phyloP scores from a whole-genome alignment of 2,797 vertebrate species.

The Morus bassanus region DNA sequence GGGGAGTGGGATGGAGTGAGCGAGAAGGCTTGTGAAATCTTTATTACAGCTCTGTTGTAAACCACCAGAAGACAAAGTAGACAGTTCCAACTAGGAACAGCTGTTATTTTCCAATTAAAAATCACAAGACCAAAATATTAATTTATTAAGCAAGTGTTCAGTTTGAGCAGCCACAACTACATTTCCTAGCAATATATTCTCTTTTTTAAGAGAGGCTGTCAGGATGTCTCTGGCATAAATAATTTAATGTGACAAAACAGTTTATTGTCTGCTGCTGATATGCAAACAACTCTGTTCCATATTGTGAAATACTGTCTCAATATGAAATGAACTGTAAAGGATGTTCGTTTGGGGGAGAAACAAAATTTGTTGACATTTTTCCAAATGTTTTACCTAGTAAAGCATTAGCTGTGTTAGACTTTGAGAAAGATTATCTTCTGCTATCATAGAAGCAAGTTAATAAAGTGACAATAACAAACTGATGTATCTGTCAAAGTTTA shows the following conservation, averaged over 20 bases:
- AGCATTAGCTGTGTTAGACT: slow-evolving; percentile 46
- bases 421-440: slow-evolving; percentile 59
- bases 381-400: slow-evolving; percentile 61
- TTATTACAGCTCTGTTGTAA: not conserved
- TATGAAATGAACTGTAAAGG: slow-evolving; percentile 30
- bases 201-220: slow-evolving; percentile 17
- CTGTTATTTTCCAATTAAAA: slow-evolving; percentile 72
- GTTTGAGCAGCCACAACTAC: slow-evolving; percentile 33
- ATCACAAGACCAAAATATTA: slow-evolving; percentile 70
- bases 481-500: slow-evolving; percentile 68
- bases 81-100: slow-evolving; percentile 65
- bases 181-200: slow-evolving; percentile 20
- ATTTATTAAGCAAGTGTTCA: slow-evolving; percentile 65
- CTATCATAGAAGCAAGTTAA: slow-evolving; percentile 68
- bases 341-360: not conserved
- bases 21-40: slow-evolving; percentile 3
- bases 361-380: slow-evolving; percentile 31
- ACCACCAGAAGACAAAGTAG: slow-evolving; percentile 17
- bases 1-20: not conserved
- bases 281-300: slow-evolving; percentile 54
- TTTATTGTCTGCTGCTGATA: slow-evolving; percentile 63
- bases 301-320: slow-evolving; percentile 48
- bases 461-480: slow-evolving; percentile 74
- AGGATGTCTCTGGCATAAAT: slow-evolving; percentile 54
- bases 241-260: slow-evolving; percentile 67